A percentile compares a stretch with the other conserved stretches of the same genome.
Evolutionary conservation across 2,113 vertebrate genomes (phyloP).

Genomic region (Chlorodrepanis virens): DNA sequence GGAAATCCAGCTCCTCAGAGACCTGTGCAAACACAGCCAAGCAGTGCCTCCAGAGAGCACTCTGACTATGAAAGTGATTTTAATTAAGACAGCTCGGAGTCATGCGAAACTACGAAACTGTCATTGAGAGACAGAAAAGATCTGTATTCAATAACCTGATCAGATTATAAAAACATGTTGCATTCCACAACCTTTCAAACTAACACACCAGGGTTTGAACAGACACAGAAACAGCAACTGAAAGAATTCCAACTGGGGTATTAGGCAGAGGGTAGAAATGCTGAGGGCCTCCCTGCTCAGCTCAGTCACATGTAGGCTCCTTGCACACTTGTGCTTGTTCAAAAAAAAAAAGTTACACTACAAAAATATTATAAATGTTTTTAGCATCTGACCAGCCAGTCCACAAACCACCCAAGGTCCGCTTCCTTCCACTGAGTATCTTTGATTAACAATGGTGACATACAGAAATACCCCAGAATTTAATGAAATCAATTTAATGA

Average conservation of each 20-base stretch:
- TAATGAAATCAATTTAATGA: not conserved
- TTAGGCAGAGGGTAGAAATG: not conserved
- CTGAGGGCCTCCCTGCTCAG: not conserved
- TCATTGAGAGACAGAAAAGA: not conserved
- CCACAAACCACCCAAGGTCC: not conserved
- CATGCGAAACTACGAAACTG: not conserved
- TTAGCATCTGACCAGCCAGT: not conserved
- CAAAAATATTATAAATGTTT: not conserved
- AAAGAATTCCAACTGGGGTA: not conserved
- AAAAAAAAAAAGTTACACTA: not conserved
- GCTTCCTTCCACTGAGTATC: fast-evolving
- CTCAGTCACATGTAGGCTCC: fast-evolving
- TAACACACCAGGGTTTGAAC: not conserved
- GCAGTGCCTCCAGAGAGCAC: not conserved
- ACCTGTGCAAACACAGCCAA: not conserved
- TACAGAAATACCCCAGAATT: not conserved
- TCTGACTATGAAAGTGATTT: not conserved
- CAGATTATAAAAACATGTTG: slow-evolving; percentile 21
- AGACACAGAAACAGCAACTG: not conserved
- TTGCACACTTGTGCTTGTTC: not conserved
- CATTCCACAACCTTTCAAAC: slow-evolving; percentile 3
- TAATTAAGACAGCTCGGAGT: slow-evolving; percentile 6
- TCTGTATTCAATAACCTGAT: slow-evolving; percentile 45
- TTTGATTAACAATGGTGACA: fast-evolving
- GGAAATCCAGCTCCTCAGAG: not conserved